Percentiles rank a stretch among this genome's conserved stretches.
phyloP scores from a whole-genome alignment of 64 coral and sea anemone species.

The Pocillopora damicornis region DNA sequence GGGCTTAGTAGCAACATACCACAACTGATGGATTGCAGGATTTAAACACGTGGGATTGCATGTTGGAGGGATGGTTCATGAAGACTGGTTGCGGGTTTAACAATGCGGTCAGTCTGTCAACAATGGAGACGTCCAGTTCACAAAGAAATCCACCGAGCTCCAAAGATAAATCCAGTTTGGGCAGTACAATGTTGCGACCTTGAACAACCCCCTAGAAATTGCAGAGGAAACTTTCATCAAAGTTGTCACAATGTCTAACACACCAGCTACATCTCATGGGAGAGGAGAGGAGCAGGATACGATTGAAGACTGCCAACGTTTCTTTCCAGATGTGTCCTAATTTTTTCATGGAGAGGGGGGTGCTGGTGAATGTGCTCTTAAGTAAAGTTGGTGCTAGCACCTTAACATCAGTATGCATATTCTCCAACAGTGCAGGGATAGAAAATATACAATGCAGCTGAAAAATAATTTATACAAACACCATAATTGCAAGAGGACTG shows the following conservation, averaged over 20 bases:
- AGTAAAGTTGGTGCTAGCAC: no score
- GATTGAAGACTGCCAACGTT: no score
- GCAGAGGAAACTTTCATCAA: neutral
- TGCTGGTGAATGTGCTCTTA: no score
- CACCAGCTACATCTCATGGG: no score
- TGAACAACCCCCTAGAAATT: slow-evolving; percentile 63
- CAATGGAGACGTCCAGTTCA: slow-evolving; percentile 89
- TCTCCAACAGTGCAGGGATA: no score
- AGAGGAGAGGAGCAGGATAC: no score
- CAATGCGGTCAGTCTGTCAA: slow-evolving; percentile 75
- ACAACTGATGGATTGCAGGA: slow-evolving; percentile 74
- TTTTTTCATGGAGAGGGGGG: no score
- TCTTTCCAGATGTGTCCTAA: no score
- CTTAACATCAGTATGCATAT: no score
- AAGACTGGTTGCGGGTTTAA: slow-evolving; percentile 64
- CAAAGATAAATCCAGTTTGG: slow-evolving; percentile 79
- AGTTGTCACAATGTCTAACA: no score
- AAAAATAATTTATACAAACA: no score
- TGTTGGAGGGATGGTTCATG: slow-evolving; percentile 56
- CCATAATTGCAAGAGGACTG: neutral
- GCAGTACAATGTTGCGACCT: slow-evolving; percentile 64
- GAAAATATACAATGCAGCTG: no score
- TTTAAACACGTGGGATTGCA: slow-evolving; percentile 76
- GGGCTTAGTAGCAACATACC: slow-evolving; percentile 16
- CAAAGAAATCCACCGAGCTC: slow-evolving; percentile 75